Percentiles rank a stretch among this genome's conserved stretches.
phyloP scores from a whole-genome alignment of 2,888 invertebrate species.

The Plagiodera versicolora region DNA sequence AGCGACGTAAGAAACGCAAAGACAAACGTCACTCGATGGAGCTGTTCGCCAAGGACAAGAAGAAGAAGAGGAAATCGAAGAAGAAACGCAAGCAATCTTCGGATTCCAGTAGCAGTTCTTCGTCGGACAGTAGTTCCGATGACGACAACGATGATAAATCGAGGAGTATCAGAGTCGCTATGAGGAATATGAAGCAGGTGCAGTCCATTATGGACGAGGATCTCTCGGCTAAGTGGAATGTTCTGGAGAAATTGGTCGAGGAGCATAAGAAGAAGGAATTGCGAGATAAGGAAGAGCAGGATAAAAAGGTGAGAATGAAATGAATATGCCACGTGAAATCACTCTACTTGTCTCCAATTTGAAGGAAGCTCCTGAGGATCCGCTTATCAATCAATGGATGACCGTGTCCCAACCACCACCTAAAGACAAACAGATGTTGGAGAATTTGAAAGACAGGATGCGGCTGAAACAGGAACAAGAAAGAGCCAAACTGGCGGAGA shows the following conservation, averaged over 20 bases:
- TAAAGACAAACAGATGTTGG: conserved; percentile 55
- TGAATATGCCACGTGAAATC: too few species aligned
- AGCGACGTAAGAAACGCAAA: conserved; percentile 38
- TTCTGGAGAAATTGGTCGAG: conserved; percentile 55
- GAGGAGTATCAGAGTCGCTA: conserved; percentile 66
- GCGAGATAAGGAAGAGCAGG: conserved; percentile 28
- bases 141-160: conserved; percentile 56
- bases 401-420: conserved; percentile 51
- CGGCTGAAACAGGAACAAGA: conserved; percentile 59
- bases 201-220: conserved; percentile 56
- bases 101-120: conserved; percentile 55
- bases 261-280: conserved; percentile 54
- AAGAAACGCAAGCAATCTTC: conserved; percentile 46
- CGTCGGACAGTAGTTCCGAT: conserved; percentile 52
- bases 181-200: conserved; percentile 61
- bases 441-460: conserved; percentile 58
- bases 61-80: conserved; percentile 58
- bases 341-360: too few species aligned
- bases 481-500: conserved; percentile 47
- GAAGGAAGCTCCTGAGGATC: conserved; percentile 40
- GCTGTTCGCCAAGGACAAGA: conserved; percentile 54
- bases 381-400: conserved; percentile 58
- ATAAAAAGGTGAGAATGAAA: conserved; percentile 12
- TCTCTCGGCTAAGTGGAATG: conserved; percentile 52
- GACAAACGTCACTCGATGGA: conserved; percentile 39